Conservation (phyloP, 92 coral and sea anemone genomes). For the Diadumene lineata region DNA sequence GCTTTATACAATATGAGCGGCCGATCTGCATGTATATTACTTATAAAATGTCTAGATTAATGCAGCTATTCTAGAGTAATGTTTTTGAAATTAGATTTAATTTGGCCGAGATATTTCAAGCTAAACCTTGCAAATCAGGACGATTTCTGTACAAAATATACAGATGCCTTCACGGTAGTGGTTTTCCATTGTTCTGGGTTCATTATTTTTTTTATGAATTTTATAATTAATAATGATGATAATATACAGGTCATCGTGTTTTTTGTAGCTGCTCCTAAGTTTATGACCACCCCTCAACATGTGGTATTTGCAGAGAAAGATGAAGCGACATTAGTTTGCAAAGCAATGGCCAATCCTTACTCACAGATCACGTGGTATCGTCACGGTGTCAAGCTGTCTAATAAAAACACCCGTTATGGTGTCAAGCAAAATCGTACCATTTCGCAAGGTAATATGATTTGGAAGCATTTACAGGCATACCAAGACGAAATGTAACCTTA, state of each 20-base stretch:
- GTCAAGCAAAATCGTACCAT: constrained; percentile 7
- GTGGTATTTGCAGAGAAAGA: constrained; percentile 6
- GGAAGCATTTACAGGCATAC: neutral
- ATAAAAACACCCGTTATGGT: neutral
- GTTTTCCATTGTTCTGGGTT: no score
- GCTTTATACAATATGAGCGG: no score
- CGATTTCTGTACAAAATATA: no score
- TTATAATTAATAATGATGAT: no score
- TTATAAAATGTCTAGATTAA: no score
- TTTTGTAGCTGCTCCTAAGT: constrained; percentile 8
- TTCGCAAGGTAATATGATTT: neutral
- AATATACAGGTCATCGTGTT: neutral
- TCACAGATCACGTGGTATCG: constrained; percentile 28
- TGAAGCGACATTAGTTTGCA: constrained; percentile 4
- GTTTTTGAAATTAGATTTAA: no score
- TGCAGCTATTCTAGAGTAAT: no score
- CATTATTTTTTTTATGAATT: neutral
- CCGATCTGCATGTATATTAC: no score
- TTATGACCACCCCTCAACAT: constrained; percentile 4
- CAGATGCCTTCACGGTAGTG: no score
- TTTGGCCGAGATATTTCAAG: no score
- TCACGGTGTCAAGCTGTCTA: neutral
- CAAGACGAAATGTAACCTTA: neutral
- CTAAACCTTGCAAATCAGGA: no score
- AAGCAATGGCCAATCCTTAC: constrained; percentile 21